Conservation (phyloP, 1,140 invertebrate genomes). For the Liolophura sinensis region DNA sequence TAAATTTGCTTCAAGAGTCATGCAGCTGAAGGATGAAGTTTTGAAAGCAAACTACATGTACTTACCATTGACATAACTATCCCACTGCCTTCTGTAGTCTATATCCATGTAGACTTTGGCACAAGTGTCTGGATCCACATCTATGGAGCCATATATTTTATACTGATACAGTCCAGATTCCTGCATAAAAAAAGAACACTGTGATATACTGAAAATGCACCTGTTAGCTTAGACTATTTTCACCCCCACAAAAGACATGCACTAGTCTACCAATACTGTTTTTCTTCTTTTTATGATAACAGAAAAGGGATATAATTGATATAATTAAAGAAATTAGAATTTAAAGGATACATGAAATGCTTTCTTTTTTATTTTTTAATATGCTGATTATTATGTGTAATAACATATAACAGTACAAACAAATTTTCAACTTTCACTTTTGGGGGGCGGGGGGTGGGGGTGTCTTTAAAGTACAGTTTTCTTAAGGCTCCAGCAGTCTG, state of each 20-base stretch:
- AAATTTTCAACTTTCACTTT: too few species aligned
- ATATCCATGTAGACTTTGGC: conserved; percentile 54
- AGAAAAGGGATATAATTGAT: too few species aligned
- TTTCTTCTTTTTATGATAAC: neutral
- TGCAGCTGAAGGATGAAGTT: too few species aligned
- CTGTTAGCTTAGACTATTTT: neutral
- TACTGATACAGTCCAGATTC: conserved; percentile 53
- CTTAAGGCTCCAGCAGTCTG: too few species aligned
- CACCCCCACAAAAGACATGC: neutral
- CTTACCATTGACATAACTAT: conserved; percentile 49
- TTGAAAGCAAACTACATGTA: neutral
- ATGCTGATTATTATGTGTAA: too few species aligned
- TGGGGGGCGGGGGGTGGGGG: too few species aligned
- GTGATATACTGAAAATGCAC: neutral
- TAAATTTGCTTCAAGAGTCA: too few species aligned
- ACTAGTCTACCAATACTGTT: neutral
- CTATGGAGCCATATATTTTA: conserved; percentile 48
- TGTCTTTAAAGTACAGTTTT: too few species aligned
- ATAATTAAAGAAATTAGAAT: too few species aligned
- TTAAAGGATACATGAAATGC: too few species aligned
- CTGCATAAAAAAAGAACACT: conserved; percentile 27
- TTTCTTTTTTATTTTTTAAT: too few species aligned
- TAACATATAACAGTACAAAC: too few species aligned
- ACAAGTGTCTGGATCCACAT: conserved; percentile 42
- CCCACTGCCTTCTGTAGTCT: conserved; percentile 51